A percentile compares a stretch with the other conserved stretches of the same genome.
Evolutionary conservation across 1,140 invertebrate species (phyloP).

Genomic region (Dolichoris vasculosae): DNA sequence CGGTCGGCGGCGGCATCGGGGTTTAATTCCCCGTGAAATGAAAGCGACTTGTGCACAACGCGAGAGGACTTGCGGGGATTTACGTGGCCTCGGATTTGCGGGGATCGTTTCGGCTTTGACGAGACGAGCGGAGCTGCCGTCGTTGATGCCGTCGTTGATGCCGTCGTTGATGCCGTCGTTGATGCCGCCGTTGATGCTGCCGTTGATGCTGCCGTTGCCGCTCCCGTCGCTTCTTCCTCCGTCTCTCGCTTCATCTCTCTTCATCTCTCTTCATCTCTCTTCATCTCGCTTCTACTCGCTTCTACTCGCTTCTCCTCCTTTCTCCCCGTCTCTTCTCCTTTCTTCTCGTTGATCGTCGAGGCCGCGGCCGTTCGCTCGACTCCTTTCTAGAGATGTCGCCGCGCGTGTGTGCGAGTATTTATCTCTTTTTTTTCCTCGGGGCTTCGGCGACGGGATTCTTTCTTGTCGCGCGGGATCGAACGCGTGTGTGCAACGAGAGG

Average conservation of each 20-base stretch:
- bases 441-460: slow-evolving; percentile 10
- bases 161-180: background rate
- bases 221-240: too few species aligned
- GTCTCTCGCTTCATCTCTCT: too few species aligned
- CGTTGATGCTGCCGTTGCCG: background rate
- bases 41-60: slow-evolving; percentile 71
- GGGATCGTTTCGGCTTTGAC: slow-evolving; percentile 58
- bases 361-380: background rate
- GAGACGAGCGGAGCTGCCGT: slow-evolving; percentile 22
- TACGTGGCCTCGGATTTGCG: slow-evolving; percentile 66
- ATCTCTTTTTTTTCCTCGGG: background rate
- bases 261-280: too few species aligned
- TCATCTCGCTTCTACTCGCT: too few species aligned
- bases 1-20: slow-evolving; percentile 35
- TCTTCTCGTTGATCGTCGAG: too few species aligned
- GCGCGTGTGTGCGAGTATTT: background rate
- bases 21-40: slow-evolving; percentile 75
- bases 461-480: slow-evolving; percentile 1
- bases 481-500: background rate
- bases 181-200: background rate
- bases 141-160: background rate
- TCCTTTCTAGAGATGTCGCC: slow-evolving; percentile 19
- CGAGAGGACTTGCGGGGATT: slow-evolving; percentile 67
- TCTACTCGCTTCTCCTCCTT: too few species aligned
- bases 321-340: too few species aligned